A percentile compares a stretch with the other conserved stretches of the same genome.
Conservation (phyloP, 1,140 invertebrate species). For the Trichoplusia ni region DNA sequence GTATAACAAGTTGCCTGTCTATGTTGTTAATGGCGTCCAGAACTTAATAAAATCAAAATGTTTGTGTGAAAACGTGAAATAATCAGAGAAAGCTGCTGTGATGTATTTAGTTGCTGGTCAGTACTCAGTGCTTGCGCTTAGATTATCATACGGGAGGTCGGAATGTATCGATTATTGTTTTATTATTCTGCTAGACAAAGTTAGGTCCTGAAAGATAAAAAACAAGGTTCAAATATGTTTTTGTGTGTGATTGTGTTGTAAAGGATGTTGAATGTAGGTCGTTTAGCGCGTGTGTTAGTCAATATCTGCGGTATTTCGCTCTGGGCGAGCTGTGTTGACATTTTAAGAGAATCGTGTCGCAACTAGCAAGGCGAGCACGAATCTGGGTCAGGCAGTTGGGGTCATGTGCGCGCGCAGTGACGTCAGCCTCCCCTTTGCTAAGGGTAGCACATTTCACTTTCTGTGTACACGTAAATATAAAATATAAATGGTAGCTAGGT, state of each 20-base stretch:
- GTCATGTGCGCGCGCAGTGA: slow-evolving; percentile 67
- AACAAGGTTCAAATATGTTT: slow-evolving; percentile 11
- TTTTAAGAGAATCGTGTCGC: slow-evolving; percentile 61
- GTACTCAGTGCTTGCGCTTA: slow-evolving; percentile 35
- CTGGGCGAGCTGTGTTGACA: slow-evolving; percentile 62
- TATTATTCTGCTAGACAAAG: not conserved
- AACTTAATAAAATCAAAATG: slow-evolving; percentile 50
- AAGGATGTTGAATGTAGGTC: slow-evolving; percentile 36
- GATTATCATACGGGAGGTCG: not conserved
- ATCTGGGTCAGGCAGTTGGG: slow-evolving; percentile 63
- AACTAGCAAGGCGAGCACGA: slow-evolving; percentile 42
- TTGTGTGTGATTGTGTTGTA: not conserved
- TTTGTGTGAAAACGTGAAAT: slow-evolving; percentile 58
- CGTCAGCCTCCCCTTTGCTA: slow-evolving; percentile 57
- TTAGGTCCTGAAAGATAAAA: slow-evolving; percentile 4
- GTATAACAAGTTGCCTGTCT: slow-evolving; percentile 47
- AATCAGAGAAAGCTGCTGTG: slow-evolving; percentile 51
- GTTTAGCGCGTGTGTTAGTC: slow-evolving; percentile 44
- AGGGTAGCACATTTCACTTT: slow-evolving; percentile 67
- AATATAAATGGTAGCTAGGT: slow-evolving; percentile 22
- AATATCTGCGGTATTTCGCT: slow-evolving; percentile 44
- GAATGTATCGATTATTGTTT: slow-evolving; percentile 13
- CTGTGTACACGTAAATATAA: slow-evolving; percentile 35
- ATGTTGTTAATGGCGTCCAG: slow-evolving; percentile 65
- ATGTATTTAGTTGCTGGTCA: slow-evolving; percentile 60